Evolutionary conservation across 2,888 invertebrate species (phyloP).

Genomic region (Pammene fasciana): DNA sequence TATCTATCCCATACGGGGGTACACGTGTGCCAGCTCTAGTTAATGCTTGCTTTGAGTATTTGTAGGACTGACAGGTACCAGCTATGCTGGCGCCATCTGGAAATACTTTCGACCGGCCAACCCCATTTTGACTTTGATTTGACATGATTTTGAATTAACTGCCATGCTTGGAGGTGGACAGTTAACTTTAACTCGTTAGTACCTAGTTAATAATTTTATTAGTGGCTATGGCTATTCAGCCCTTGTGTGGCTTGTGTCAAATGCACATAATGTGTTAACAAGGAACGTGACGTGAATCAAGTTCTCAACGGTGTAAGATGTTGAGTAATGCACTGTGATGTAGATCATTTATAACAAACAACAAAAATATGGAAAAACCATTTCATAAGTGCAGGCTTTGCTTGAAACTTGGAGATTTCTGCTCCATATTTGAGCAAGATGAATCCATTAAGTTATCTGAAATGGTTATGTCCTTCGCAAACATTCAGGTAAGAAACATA

Average conservation of each 20-base stretch:
- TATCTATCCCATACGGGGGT: no score
- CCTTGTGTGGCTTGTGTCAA: background rate
- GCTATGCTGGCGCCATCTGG: no score
- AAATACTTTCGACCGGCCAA: no score
- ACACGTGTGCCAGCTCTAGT: no score
- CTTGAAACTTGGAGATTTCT: slow-evolving; percentile 76
- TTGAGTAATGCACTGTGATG: slow-evolving; percentile 25
- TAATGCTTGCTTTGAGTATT: no score
- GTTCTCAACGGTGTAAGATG: background rate
- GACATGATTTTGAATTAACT: slow-evolving; percentile 29
- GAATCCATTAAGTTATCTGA: slow-evolving; percentile 75
- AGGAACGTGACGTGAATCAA: background rate
- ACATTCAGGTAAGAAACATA: slow-evolving; percentile 59
- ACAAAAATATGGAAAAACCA: slow-evolving; percentile 55
- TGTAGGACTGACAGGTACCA: no score
- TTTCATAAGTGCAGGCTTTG: slow-evolving; percentile 78
- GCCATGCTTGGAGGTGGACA: background rate
- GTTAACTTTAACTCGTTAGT: background rate
- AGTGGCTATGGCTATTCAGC: background rate
- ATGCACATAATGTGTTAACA: background rate
- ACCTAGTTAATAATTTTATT: background rate
- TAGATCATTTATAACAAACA: slow-evolving; percentile 16
- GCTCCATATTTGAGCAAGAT: slow-evolving; percentile 79
- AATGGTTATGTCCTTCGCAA: slow-evolving; percentile 79
- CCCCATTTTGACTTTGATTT: background rate